Evolutionary conservation across 2,797 vertebrate genomes (phyloP).

Genomic region (Hydrolagus colliei): DNA sequence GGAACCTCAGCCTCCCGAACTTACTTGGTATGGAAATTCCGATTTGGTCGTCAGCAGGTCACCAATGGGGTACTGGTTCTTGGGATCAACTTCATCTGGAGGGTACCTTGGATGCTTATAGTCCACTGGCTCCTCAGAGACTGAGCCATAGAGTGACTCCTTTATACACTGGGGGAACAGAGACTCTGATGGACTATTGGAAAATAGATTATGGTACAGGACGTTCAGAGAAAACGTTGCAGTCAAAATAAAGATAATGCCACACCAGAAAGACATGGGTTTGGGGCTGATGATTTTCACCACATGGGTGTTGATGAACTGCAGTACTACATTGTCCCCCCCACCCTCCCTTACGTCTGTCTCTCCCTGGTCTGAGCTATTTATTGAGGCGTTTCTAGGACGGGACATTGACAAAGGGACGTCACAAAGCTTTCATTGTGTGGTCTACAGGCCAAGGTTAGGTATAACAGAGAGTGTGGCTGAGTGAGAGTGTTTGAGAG

Average conservation of each 20-base stretch:
- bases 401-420: no score
- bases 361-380: no score
- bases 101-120: not conserved
- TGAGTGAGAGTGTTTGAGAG: no score
- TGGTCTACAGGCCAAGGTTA: no score
- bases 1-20: not conserved
- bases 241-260: not conserved
- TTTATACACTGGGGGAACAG: not conserved
- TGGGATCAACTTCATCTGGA: not conserved
- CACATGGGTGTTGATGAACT: not conserved
- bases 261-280: slow-evolving; percentile 19
- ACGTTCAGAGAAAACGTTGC: slow-evolving; percentile 13
- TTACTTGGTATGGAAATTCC: not conserved
- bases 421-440: no score
- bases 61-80: not conserved
- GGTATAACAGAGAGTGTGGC: no score
- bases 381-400: no score
- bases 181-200: not conserved
- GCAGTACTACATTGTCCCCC: no score
- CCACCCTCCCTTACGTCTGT: no score
- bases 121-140: not conserved
- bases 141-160: not conserved
- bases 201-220: not conserved
- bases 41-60: not conserved
- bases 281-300: not conserved